These are phyloP conservation scores for Musca domestica DNA, from an alignment of 1,140 invertebrate species.

Conservation along the genomic window DNA sequence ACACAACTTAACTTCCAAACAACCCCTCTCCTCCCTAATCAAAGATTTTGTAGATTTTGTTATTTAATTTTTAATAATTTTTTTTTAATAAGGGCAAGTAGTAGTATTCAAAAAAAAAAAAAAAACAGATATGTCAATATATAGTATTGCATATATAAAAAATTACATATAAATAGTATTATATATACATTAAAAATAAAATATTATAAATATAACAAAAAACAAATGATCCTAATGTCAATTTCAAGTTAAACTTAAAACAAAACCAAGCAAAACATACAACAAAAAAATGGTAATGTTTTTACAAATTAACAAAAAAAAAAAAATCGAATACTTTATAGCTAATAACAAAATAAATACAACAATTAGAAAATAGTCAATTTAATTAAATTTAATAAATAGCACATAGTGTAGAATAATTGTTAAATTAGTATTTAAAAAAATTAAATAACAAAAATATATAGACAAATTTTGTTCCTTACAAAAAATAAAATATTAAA, in stretches of 20 bases:
- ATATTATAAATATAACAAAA: constrained; percentile 17
- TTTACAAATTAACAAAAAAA: background rate
- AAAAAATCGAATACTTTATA: constrained; percentile 5
- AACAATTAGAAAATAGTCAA: background rate
- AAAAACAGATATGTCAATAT: background rate
- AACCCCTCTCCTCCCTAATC: background rate
- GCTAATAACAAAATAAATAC: background rate
- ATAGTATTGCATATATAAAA: constrained; percentile 1
- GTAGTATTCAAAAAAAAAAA: constrained; percentile 16
- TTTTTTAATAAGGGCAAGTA: constrained; percentile 16
- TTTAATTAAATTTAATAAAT: background rate
- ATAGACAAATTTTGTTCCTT: too few species aligned
- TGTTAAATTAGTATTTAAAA: too few species aligned
- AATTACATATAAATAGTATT: constrained; percentile 10
- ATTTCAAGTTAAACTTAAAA: constrained; percentile 32
- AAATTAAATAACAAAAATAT: too few species aligned
- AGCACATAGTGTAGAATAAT: too few species aligned
- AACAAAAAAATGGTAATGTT: background rate
- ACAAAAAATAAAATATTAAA: too few species aligned
- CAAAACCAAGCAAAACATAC: constrained; percentile 15
- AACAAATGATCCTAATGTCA: constrained; percentile 30
- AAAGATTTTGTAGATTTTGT: constrained; percentile 3
- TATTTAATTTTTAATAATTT: constrained; percentile 2
- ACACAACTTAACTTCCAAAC: background rate
- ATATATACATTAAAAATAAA: background rate